These are phyloP conservation scores for Ivindomyrus marchei DNA, from an alignment of 2,113 vertebrate genomes.

Conservation along the genomic window DNA sequence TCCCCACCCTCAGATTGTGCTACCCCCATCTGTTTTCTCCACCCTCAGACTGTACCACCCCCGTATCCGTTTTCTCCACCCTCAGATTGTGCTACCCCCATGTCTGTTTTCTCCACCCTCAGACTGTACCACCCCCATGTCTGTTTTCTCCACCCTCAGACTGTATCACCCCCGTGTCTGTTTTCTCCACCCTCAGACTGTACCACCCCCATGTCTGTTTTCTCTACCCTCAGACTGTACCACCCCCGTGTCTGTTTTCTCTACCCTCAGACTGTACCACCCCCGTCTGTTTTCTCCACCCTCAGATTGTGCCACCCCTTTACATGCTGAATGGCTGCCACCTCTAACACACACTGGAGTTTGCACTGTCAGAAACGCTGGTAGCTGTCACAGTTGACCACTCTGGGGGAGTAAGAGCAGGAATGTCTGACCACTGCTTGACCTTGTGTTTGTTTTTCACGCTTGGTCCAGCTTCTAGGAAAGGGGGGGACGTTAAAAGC, in stretches of 20 bases:
- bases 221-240: background rate
- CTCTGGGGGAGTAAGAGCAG: slow-evolving; percentile 28
- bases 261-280: background rate
- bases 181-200: background rate
- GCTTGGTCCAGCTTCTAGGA: slow-evolving; percentile 14
- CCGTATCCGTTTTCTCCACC: background rate
- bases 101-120: background rate
- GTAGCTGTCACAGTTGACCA: slow-evolving; percentile 57
- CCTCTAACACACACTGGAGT: slow-evolving; percentile 34
- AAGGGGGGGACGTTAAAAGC: background rate
- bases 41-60: background rate
- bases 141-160: background rate
- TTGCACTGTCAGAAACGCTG: slow-evolving; percentile 49
- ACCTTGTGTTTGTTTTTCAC: slow-evolving; percentile 1
- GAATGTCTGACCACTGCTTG: slow-evolving; percentile 24
- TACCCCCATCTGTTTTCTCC: background rate
- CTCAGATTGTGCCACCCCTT: background rate
- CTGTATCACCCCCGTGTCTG: background rate
- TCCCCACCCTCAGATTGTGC: no score
- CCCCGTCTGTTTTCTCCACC: background rate
- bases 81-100: background rate
- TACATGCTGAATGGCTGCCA: background rate
- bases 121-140: background rate
- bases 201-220: background rate
- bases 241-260: background rate